These are phyloP conservation scores for Fregata magnificens DNA, from an alignment of 2,113 vertebrate species.

Conservation along the genomic window DNA sequence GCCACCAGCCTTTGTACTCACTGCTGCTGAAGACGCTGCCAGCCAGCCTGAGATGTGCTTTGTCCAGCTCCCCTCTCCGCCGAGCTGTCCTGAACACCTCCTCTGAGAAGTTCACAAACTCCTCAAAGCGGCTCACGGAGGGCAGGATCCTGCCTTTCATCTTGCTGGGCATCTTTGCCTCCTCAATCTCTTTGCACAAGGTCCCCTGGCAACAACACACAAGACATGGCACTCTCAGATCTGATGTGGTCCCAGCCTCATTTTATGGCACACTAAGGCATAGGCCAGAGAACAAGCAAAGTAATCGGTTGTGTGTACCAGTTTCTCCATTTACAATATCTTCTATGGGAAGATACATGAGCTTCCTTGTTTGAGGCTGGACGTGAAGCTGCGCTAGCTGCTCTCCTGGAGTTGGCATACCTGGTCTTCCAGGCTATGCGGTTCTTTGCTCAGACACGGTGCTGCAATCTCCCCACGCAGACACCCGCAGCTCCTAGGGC, in stretches of 20 bases:
- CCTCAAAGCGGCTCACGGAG: slow-evolving; percentile 16
- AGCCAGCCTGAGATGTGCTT: slow-evolving; percentile 20
- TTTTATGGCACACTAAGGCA: neutral
- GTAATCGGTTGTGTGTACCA: no score
- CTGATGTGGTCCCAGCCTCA: accelerated
- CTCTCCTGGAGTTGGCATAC: neutral
- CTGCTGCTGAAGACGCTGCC: slow-evolving; percentile 37
- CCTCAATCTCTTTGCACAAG: slow-evolving; percentile 48
- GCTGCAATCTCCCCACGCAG: neutral
- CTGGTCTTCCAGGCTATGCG: neutral
- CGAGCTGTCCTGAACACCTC: neutral
- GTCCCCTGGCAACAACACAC: neutral
- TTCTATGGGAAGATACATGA: accelerated
- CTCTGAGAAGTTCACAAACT: slow-evolving; percentile 19
- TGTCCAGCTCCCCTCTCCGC: slow-evolving; percentile 31
- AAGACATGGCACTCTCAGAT: accelerated
- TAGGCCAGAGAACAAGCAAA: neutral
- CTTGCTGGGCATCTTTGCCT: slow-evolving; percentile 24
- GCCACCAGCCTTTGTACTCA: neutral
- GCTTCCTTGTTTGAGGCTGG: neutral
- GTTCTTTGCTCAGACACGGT: neutral
- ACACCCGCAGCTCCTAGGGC: neutral
- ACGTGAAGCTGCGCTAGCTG: accelerated
- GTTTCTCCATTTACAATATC: neutral
- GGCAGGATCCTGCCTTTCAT: slow-evolving; percentile 28